A percentile compares a stretch with the other conserved stretches of the same genome.
phyloP scores from a whole-genome alignment of 2,113 vertebrate species.

The Tachuris rubrigastra region DNA sequence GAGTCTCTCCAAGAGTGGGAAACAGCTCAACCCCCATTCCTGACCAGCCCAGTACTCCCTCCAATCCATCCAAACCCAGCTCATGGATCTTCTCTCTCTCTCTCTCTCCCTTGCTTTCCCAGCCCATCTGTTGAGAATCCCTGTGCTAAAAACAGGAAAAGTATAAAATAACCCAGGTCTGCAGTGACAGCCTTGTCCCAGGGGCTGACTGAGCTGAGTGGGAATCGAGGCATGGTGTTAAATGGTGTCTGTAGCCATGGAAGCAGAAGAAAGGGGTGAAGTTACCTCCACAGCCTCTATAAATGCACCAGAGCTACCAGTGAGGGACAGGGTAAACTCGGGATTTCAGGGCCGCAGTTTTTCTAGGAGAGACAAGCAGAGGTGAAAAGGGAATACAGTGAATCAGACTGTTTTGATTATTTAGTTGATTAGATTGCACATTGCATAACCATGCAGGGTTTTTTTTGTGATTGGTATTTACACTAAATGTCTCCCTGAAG shows the following conservation, averaged over 20 bases:
- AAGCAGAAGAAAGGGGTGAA: background rate
- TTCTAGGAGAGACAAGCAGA: background rate
- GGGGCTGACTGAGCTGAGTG: background rate
- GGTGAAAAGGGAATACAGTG: background rate
- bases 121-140: background rate
- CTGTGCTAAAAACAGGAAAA: background rate
- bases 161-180: background rate
- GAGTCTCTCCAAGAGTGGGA: background rate
- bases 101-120: background rate
- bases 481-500: background rate
- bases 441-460: background rate
- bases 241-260: fast-evolving
- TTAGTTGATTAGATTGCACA: background rate
- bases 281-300: fast-evolving
- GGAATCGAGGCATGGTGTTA: background rate
- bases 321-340: background rate
- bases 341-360: background rate
- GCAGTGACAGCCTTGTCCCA: too few relatives aligned
- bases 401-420: background rate
- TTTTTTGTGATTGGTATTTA: background rate
- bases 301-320: background rate
- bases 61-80: background rate
- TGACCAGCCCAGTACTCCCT: background rate
- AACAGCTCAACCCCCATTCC: background rate
- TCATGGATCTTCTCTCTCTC: fast-evolving